Base-by-base conservation (phyloP, 2,113 vertebrate species). In the Silurus meridionalis region DNA sequence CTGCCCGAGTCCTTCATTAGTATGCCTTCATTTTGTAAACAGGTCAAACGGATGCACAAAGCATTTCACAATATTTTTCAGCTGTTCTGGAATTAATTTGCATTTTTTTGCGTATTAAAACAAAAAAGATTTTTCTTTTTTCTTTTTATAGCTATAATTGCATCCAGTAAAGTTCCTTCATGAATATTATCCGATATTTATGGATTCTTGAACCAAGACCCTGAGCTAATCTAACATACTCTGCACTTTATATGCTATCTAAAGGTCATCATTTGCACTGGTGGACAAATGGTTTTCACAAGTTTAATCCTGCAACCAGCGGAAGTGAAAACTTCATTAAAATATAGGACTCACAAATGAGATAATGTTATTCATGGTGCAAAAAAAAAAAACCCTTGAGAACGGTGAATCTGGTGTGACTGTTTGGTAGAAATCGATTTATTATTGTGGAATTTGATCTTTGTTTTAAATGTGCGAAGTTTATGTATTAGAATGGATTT, bases 1-100 rank as follows among this genome's bases (percentile, higher is more conserved):
- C 21, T 84, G 37, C 85, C 69, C 15, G 5, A 83, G 74, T 52
- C 57, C 25, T 57, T 83, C 28, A 66, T 64, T 57, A 71, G 57
- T 60, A 25, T 83, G 53, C 17, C 53, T 81, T 37, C 23, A 85
- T 85, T 78, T 87, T 74, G 60, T 46, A 79, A 82, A 64, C 50
- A 6, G 83, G 61, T 83, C 83, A 88, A 15, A 78, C 25, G 52
- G 74, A 55, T 55, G 25, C 2, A 25, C n/a, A 55, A 11, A 77
- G 53, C 25, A 37, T 46, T 79, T 79, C 15, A 37, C n/a, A 15
- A 77, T 5, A 57, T 79, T 7, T 46, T 58, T 17, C 11, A 57
- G 5, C 25, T 78, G 75, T 57, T 37, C n/a, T 37, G 15, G 64
- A 83, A 15, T 66, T 25, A 66, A n/a, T 15, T 82, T 4, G n/a